Conservation (phyloP, 2,797 vertebrate genomes). For the Karalla daura region DNA sequence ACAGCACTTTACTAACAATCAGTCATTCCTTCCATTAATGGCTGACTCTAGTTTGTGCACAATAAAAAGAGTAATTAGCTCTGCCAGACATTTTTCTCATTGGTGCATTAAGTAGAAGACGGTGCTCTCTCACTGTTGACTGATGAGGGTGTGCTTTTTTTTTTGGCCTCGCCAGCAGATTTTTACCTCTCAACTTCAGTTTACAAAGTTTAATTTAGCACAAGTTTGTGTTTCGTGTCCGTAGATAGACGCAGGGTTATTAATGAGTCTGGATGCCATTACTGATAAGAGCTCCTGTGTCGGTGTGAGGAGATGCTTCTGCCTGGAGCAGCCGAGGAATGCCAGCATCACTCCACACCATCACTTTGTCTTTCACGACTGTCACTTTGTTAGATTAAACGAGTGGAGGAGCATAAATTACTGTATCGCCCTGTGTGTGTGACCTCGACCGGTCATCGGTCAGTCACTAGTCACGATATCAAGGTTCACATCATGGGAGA, state of each 20-base stretch:
- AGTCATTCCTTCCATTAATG: neutral
- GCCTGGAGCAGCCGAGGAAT: neutral
- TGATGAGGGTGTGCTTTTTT: neutral
- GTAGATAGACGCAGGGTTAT: neutral
- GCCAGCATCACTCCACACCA: too few relatives aligned
- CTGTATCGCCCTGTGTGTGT: too few relatives aligned
- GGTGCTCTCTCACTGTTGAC: neutral
- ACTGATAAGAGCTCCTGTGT: neutral
- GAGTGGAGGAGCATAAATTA: too few relatives aligned
- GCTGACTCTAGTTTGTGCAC: slow-evolving; percentile 1
- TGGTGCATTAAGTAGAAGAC: neutral
- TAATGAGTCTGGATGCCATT: neutral
- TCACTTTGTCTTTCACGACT: too few relatives aligned
- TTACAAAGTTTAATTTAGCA: neutral
- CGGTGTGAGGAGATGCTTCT: neutral
- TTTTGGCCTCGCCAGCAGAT: neutral
- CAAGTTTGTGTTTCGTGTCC: slow-evolving; percentile 3
- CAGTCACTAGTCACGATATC: too few relatives aligned
- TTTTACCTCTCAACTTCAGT: neutral
- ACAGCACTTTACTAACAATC: neutral
- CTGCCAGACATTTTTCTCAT: slow-evolving; percentile 6
- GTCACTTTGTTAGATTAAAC: too few relatives aligned
- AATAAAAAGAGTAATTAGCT: slow-evolving; percentile 14
- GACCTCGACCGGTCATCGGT: too few relatives aligned
- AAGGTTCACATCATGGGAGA: too few relatives aligned